A percentile compares a stretch with the other conserved stretches of the same genome.
These are phyloP conservation scores for Cataglyphis altisquamis DNA, from an alignment of 2,888 invertebrate species.

Conservation along the genomic window DNA sequence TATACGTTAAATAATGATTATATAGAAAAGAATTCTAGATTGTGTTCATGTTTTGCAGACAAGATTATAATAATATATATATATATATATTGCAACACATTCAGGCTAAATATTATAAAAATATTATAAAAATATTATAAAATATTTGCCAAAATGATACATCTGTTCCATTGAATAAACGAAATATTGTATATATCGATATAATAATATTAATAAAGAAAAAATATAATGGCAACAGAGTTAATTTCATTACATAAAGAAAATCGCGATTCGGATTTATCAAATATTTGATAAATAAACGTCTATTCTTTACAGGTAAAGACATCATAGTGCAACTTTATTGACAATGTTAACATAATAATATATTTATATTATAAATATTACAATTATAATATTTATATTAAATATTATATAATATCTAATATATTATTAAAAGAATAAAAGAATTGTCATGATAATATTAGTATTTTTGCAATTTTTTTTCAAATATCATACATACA, in stretches of 20 bases:
- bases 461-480: neutral
- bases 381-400: neutral
- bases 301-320: neutral
- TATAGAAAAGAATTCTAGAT: neutral
- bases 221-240: neutral
- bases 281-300: neutral
- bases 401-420: neutral
- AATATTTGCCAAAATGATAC: neutral
- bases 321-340: neutral
- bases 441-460: neutral
- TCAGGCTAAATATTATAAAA: too few relatives aligned
- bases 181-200: neutral
- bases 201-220: neutral
- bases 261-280: neutral
- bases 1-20: neutral
- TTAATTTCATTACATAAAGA: neutral
- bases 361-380: neutral
- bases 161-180: neutral
- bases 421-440: neutral
- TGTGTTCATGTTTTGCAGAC: too few relatives aligned
- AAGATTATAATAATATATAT: too few relatives aligned
- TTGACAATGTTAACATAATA: neutral
- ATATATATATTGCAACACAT: neutral
- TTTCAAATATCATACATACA: neutral
- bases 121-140: too few relatives aligned